Base-by-base conservation (phyloP, 53 echinoderm and acorn worm genomes). In the Pentamera pediparva region DNA sequence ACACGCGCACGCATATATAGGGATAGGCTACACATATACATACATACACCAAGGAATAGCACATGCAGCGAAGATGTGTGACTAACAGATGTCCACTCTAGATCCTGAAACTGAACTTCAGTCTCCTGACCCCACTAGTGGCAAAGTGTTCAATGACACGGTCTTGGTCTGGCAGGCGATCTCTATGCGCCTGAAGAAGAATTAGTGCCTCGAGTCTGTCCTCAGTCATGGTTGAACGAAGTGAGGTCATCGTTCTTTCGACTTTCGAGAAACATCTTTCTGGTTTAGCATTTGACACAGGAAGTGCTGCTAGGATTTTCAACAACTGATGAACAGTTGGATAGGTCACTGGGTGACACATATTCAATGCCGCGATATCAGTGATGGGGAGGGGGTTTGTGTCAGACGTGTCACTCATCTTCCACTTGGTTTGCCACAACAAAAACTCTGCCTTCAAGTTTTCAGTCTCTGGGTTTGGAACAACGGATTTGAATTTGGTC, bases 191-290 rank as follows among this genome's bases (percentile, higher is more conserved):
- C 12, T 26, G 58, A 28, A 58, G 29, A 58, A 58, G 3, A 30
- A 26, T 50, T 50, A 50, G 50, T 2, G 50, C 50, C 50, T 50
- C 4, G 50, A 4, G 50, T 3, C 22, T 50, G 50, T 4, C 3
- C 7, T 50, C 3, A 50, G 50, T 11, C 43, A 43, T 43, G 43
- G 43, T 43, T 43, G 43, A 10, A 55, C 21, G 13, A 61, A 32
- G 62, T 6, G 4, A 61, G 15, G 62, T 62, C 62, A 62, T 62
- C 62, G 34, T 62, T 22, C 62, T 3, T 62, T 33, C 60, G 29
- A 60, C 29, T 60, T 60, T 60, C 60, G 26, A 60, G 60, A 60
- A 60, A 29, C 62, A 62, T 62, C 62, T 62, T 3, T 62, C 33
- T 36, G 35, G 1, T 62, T 62, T 37, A 37, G 37, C 37, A 62